A percentile compares a stretch with the other conserved stretches of the same genome.
Evolutionary conservation across 2,113 vertebrate genomes (phyloP).

Genomic region (Gallinago paraguaiae): DNA sequence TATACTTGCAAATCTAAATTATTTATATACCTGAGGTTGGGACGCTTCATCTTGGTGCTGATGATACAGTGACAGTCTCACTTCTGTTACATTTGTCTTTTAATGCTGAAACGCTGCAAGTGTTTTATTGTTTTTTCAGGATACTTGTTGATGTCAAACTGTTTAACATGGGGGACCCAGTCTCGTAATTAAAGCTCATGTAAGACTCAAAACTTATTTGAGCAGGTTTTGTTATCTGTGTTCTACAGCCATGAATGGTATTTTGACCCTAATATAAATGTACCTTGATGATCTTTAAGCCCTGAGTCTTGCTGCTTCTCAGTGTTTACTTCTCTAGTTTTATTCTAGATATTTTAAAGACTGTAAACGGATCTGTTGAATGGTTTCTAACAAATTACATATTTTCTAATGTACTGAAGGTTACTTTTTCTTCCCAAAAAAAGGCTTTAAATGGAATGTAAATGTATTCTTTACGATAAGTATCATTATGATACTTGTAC

Average conservation of each 20-base stretch:
- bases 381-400: background rate
- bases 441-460: background rate
- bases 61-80: background rate
- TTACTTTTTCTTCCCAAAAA: background rate
- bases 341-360: background rate
- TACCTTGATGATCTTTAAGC: background rate
- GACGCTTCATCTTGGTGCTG: background rate
- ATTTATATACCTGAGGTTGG: background rate
- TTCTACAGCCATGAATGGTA: background rate
- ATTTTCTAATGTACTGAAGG: background rate
- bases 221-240: background rate
- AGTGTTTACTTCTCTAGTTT: background rate
- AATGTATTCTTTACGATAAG: background rate
- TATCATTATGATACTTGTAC: background rate
- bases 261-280: background rate
- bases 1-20: background rate
- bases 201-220: background rate
- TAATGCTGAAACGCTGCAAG: background rate
- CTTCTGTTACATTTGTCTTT: background rate
- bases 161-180: background rate
- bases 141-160: background rate
- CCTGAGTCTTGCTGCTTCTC: background rate
- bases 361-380: background rate
- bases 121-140: background rate
- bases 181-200: background rate